These are phyloP conservation scores for Diloba caeruleocephala DNA, from an alignment of 2,888 invertebrate species.

Conservation along the genomic window DNA sequence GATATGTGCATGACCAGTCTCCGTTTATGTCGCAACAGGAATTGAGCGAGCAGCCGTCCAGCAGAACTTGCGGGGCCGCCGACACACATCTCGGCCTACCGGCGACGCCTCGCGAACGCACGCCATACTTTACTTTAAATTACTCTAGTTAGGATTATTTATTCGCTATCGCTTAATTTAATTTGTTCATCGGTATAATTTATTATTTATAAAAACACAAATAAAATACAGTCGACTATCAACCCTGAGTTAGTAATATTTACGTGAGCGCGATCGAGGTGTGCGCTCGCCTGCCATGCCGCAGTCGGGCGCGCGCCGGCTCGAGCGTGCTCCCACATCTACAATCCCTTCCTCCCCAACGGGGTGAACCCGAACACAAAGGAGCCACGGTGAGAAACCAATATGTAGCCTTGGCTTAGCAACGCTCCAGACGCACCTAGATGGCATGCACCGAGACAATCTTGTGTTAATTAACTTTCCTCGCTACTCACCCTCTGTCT, in stretches of 20 bases:
- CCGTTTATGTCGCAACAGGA: slow-evolving; percentile 89
- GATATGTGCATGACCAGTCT: slow-evolving; percentile 89
- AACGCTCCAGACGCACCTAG: slow-evolving; percentile 83
- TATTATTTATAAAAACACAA: slow-evolving; percentile 80
- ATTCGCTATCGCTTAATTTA: slow-evolving; percentile 88
- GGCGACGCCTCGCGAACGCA: slow-evolving; percentile 83
- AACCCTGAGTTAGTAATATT: slow-evolving; percentile 78
- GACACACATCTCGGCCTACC: slow-evolving; percentile 84
- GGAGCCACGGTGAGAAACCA: slow-evolving; percentile 88
- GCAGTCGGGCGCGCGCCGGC: slow-evolving; percentile 66
- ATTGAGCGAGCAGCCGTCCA: slow-evolving; percentile 85
- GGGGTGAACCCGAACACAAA: slow-evolving; percentile 80
- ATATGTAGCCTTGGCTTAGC: slow-evolving; percentile 86
- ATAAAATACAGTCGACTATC: slow-evolving; percentile 86
- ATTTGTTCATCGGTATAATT: slow-evolving; percentile 87
- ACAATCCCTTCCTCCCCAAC: slow-evolving; percentile 74
- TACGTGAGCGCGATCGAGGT: slow-evolving; percentile 72
- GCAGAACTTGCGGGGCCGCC: slow-evolving; percentile 84
- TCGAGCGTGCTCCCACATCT: slow-evolving; percentile 71
- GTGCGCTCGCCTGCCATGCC: slow-evolving; percentile 62
- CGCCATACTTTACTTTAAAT: slow-evolving; percentile 86
- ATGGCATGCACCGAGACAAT: slow-evolving; percentile 77
- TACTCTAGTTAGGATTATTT: slow-evolving; percentile 88
- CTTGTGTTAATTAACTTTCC: slow-evolving; percentile 81
- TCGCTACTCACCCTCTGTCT: slow-evolving; percentile 80